Conservation (phyloP, 2,797 vertebrate genomes). For the Bufotes viridis region DNA sequence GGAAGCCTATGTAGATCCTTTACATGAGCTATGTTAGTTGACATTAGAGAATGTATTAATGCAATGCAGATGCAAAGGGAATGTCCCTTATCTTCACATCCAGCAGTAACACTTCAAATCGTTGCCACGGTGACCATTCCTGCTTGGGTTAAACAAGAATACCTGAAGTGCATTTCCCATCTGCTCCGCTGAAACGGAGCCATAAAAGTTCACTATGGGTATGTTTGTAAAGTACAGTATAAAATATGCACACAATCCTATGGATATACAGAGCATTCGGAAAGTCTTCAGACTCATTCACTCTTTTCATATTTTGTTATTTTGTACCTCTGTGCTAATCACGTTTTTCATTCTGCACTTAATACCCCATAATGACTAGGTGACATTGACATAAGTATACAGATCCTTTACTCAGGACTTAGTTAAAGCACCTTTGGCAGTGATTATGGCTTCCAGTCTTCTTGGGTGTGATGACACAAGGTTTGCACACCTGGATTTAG, state of each 20-base stretch:
- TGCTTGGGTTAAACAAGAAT: slow-evolving; percentile 20
- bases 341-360: too few relatives aligned
- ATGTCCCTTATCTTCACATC: slow-evolving; percentile 27
- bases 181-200: neutral
- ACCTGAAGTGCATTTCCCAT: slow-evolving; percentile 16
- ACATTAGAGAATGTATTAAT: slow-evolving; percentile 36
- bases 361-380: too few relatives aligned
- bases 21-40: slow-evolving; percentile 2
- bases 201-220: neutral
- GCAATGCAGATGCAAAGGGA: slow-evolving; percentile 26
- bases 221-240: neutral
- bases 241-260: neutral
- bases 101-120: neutral
- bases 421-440: too few relatives aligned
- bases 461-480: too few relatives aligned
- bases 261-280: neutral
- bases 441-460: too few relatives aligned
- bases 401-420: too few relatives aligned
- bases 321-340: too few relatives aligned
- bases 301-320: too few relatives aligned
- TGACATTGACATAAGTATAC: too few relatives aligned
- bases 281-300: too few relatives aligned
- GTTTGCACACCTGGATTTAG: too few relatives aligned
- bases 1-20: neutral
- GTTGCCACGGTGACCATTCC: neutral